Percentiles rank a stretch among this genome's conserved stretches.
Evolutionary conservation across 2,797 vertebrate species (phyloP).

Genomic region (Pseudomugil gertrudae): DNA sequence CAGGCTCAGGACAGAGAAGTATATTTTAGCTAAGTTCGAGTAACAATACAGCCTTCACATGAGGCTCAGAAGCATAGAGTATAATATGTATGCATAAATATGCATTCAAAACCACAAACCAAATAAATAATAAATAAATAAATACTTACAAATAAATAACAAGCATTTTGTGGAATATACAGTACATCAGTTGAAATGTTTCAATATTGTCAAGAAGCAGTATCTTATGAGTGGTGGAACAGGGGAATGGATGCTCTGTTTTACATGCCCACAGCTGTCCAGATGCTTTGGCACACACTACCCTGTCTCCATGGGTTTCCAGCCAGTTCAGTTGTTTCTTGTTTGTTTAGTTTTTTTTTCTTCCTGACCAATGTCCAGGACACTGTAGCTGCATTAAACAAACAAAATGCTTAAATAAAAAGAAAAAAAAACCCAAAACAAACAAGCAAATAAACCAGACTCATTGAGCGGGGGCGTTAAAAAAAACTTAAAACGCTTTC

Average conservation of each 20-base stretch:
- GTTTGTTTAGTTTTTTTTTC: conserved; percentile 9
- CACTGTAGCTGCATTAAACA: conserved; percentile 58
- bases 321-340: conserved; percentile 13
- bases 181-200: conserved; percentile 77
- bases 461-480: conserved; percentile 36
- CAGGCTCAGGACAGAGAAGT: conserved; percentile 79
- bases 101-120: conserved; percentile 82
- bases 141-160: conserved; percentile 84
- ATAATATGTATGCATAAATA: conserved; percentile 81
- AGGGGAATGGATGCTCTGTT: conserved; percentile 63
- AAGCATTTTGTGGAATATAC: conserved; percentile 81
- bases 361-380: conserved; percentile 43
- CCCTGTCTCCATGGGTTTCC: conserved; percentile 51
- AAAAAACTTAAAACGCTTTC: conserved; percentile 37
- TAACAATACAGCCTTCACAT: conserved; percentile 81
- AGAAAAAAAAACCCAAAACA: conserved; percentile 13
- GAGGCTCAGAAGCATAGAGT: conserved; percentile 81
- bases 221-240: conserved; percentile 58
- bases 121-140: conserved; percentile 81
- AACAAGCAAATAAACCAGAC: conserved; percentile 45
- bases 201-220: conserved; percentile 73
- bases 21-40: conserved; percentile 82
- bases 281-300: conserved; percentile 64
- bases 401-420: conserved; percentile 33
- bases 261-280: conserved; percentile 73